Evolutionary conservation across 2,797 vertebrate species (phyloP), one percentile per base, ranked within the genome.

Genomic region (Menidia menidia): DNA sequence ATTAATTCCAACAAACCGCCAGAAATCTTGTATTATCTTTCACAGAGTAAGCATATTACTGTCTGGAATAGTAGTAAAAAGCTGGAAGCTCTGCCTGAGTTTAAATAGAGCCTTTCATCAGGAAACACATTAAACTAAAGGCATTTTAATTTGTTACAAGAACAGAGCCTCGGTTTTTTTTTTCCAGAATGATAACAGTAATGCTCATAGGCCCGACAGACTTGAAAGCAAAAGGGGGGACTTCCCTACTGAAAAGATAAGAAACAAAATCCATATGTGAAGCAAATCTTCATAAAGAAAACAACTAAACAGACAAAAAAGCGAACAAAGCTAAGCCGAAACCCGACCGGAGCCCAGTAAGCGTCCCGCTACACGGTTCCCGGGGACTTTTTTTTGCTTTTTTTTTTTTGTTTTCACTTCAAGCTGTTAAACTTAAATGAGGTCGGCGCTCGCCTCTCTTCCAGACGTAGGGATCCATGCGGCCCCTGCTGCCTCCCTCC

Each of bases 231-330:
- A 73, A 83, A n/a, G n/a, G 25, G 25, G 53, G 6, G 39, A 64
- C 53, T 51, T 71, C 73, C 68, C 55, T 60, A 63, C 18, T 0
- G 15, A 58, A 62, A 12, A 63, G 75, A 85, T 72, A 52, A 53
- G n/a, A 51, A 73, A 72, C 73, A 75, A 64, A 81, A 82, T 84
- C 80, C 68, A 85, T 81, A 86, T 80, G 16, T 18, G 30, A 43
- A 61, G 58, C 74, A 82, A 25, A 86, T 86, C 83, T 80, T 74
- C 61, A 32, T 80, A 81, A 84, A 81, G 85, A 86, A 25, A 80
- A 90, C 81, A 60, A 75, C 1, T 13, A 41, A 65, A 71, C 47
- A 64, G 60, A 80, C 64, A 70, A 57, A 73, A 25, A 47, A 64
- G n/a, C 18, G 74, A 78, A 69, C 63, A 77, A 30, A 75, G 68